These are phyloP conservation scores for Sebastes steindachneri DNA, from an alignment of 2,797 vertebrate genomes.

Conservation along the genomic window DNA sequence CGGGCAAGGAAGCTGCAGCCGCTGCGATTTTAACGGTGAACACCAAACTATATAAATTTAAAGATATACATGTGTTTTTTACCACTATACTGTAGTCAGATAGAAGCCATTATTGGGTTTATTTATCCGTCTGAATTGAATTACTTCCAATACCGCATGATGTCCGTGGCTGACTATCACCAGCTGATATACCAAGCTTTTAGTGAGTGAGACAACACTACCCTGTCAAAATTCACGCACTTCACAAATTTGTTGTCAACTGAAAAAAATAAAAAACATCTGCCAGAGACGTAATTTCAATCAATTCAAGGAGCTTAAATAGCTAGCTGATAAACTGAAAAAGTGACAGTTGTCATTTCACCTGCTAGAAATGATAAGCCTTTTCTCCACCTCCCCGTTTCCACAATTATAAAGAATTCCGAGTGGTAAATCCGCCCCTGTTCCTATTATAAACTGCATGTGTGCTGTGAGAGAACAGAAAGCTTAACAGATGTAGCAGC, in stretches of 20 bases:
- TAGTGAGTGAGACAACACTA: no score
- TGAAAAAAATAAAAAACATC: background rate
- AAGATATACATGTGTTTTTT: no score
- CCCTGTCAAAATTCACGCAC: no score
- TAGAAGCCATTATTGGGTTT: no score
- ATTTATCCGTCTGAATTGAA: no score
- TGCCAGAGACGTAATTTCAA: background rate
- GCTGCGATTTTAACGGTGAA: no score
- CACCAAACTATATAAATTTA: no score
- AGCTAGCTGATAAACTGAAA: background rate
- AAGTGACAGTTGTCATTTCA: background rate
- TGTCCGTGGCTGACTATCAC: no score
- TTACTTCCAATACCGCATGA: no score
- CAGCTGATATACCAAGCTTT: no score
- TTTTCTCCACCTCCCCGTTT: background rate
- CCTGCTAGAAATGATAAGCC: background rate
- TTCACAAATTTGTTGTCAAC: background rate
- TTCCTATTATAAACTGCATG: background rate
- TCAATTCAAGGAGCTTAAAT: background rate
- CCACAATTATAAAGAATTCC: background rate
- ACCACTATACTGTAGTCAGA: no score
- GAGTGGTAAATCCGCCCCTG: background rate
- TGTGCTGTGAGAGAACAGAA: background rate
- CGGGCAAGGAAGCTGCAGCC: no score
- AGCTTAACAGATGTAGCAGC: background rate